Evolutionary conservation across 2,113 vertebrate species (phyloP), one percentile per base, ranked within the genome.

Genomic region (Neofelis nebulosa): DNA sequence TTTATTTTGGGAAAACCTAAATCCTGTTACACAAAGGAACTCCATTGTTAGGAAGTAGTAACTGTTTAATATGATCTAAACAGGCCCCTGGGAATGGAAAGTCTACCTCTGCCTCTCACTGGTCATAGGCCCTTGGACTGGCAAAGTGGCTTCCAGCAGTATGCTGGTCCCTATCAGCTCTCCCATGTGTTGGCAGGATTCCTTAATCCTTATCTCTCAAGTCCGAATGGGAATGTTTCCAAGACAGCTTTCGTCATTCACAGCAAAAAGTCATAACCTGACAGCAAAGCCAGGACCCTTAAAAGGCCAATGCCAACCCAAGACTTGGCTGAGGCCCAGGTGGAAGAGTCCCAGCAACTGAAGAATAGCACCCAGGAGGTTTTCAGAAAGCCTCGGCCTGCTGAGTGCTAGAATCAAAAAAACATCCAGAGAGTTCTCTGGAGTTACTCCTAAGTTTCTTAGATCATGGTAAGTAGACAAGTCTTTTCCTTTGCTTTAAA

Each of bases 191-290:
- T 96, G 97, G 98, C 96, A 92, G 93, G 57, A 31, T 93, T 95
- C 95, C 97, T 71, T 73, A 48, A 33, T 81, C 57, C 97, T 98
- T 97, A 98, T 98, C 97, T 95, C 57, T 52, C 9, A 31, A 96
- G 95, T 96, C 94, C 91, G 94, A 92, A 74, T 41, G 61, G 94
- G 96, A 97, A 71, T 52, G 50, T 88, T 98, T 97, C 94, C 97
- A 97, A 96, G 69, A 85, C 83, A 86, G 76, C 90, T 97, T 73
- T 94, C 74, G 7, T 87, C 95, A 96, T 38, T 95, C 89, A 88
- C 69, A 91, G 97, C 87, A 97, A 85, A 94, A 94, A 88, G 74
- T 74, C 63, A 94, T 25, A 69, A 90, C 97, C 89, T 55, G 92
- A 94, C n/a, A 94, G 69, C 68, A 45, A 95, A 94, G 73, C 57